Conservation (phyloP, 2,113 vertebrate species). For the Suricata suricatta region DNA sequence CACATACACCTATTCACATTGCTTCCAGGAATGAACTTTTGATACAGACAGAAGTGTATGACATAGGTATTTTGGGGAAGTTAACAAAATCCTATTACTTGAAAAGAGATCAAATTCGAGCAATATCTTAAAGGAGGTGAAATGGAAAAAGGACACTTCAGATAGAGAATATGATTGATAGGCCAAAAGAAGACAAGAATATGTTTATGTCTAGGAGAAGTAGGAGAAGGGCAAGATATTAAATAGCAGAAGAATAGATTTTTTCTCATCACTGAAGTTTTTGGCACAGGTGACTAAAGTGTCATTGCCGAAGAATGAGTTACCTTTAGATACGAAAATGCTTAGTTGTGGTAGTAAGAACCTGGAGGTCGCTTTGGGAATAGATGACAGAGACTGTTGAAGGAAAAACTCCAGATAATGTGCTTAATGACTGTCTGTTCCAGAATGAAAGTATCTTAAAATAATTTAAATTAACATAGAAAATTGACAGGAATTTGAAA, state of each 20-base stretch:
- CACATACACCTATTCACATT: neutral
- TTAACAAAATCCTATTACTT: neutral
- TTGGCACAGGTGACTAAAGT: neutral
- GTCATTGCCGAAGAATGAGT: neutral
- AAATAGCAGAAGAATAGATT: neutral
- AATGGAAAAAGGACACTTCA: neutral
- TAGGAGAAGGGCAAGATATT: neutral
- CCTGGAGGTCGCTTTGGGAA: neutral
- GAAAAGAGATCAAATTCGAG: neutral
- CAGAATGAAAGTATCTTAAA: neutral
- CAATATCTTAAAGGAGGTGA: neutral
- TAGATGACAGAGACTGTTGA: neutral
- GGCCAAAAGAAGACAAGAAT: neutral
- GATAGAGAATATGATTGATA: neutral
- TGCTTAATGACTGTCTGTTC: neutral
- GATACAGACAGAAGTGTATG: neutral
- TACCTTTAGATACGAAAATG: neutral
- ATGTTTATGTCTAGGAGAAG: neutral
- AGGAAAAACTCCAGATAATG: neutral
- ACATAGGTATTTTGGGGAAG: neutral
- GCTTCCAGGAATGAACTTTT: neutral
- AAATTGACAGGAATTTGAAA: conserved; percentile 19
- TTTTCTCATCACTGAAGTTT: neutral
- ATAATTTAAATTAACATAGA: conserved; percentile 3
- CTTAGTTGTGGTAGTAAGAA: neutral